Percentiles rank a stretch among this genome's conserved stretches.
Conservation (phyloP, 1,140 invertebrate genomes). For the Medauroidea extradentata region DNA sequence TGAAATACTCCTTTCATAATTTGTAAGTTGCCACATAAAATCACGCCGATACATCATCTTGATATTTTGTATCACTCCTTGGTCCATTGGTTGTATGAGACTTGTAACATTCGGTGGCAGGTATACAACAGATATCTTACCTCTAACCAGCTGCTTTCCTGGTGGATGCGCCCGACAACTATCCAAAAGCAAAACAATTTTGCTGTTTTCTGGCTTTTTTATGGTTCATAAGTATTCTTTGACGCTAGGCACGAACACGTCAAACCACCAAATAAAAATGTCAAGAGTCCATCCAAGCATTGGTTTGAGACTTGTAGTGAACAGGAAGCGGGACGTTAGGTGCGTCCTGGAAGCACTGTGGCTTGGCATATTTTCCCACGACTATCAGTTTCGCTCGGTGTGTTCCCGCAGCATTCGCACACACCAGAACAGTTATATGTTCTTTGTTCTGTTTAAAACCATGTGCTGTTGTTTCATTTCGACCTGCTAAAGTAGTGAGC, state of each 20-base stretch:
- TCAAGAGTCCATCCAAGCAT: slow-evolving; percentile 25
- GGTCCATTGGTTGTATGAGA: slow-evolving; percentile 43
- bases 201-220: slow-evolving; percentile 21
- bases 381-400: slow-evolving; percentile 25
- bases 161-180: slow-evolving; percentile 31
- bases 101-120: slow-evolving; percentile 43
- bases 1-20: slow-evolving; percentile 23
- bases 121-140: slow-evolving; percentile 34
- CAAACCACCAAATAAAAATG: slow-evolving; percentile 24
- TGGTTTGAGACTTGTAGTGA: slow-evolving; percentile 20
- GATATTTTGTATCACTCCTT: slow-evolving; percentile 40
- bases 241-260: slow-evolving; percentile 17
- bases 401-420: slow-evolving; percentile 24
- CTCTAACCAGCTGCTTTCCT: slow-evolving; percentile 19
- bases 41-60: slow-evolving; percentile 30
- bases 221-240: slow-evolving; percentile 28
- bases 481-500: too few relatives aligned
- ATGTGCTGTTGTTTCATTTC: too few relatives aligned
- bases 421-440: slow-evolving; percentile 33
- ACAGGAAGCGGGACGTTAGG: slow-evolving; percentile 18
- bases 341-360: slow-evolving; percentile 22
- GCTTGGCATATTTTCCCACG: slow-evolving; percentile 28
- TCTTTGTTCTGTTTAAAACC: too few relatives aligned
- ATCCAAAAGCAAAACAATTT: slow-evolving; percentile 35
- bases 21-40: slow-evolving; percentile 30